Percentiles rank a stretch among this genome's conserved stretches.
Conservation (phyloP, 2,888 invertebrate species). For the Operophtera brumata region DNA sequence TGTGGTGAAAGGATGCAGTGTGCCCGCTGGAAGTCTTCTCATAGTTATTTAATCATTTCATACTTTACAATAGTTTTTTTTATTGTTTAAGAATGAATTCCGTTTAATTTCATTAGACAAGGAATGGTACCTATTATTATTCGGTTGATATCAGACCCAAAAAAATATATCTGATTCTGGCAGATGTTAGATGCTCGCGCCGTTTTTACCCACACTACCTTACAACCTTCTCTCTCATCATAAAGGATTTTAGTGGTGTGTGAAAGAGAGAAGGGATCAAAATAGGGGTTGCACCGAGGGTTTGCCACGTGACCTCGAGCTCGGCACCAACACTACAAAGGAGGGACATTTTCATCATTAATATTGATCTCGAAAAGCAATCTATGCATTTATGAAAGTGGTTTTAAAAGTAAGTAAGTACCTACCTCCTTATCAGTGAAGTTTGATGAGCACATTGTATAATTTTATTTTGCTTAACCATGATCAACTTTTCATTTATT, state of each 20-base stretch:
- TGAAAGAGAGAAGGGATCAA: constrained; percentile 45
- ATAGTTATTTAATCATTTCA: background rate
- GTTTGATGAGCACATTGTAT: background rate
- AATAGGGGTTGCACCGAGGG: constrained; percentile 71
- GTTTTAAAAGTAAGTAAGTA: background rate
- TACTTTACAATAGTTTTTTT: background rate
- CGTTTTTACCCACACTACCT: constrained; percentile 49
- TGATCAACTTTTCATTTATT: background rate
- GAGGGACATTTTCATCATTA: constrained; percentile 59
- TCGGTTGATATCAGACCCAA: constrained; percentile 50
- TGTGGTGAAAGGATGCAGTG: background rate
- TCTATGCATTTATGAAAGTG: constrained; percentile 47
- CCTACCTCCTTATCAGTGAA: background rate
- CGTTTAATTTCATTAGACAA: constrained; percentile 10
- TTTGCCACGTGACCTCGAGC: constrained; percentile 66
- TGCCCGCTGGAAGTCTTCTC: too few species aligned
- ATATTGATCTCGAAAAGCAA: constrained; percentile 66
- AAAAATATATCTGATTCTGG: constrained; percentile 66
- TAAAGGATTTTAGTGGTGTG: constrained; percentile 13
- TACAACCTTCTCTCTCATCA: constrained; percentile 36
- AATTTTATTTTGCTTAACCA: too few species aligned
- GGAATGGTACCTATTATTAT: constrained; percentile 18
- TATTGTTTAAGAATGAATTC: background rate
- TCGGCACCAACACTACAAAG: constrained; percentile 53
- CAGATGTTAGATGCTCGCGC: constrained; percentile 73